phyloP scores from a whole-genome alignment of 1,140 invertebrate species.

The Tigriopus japonicus region DNA sequence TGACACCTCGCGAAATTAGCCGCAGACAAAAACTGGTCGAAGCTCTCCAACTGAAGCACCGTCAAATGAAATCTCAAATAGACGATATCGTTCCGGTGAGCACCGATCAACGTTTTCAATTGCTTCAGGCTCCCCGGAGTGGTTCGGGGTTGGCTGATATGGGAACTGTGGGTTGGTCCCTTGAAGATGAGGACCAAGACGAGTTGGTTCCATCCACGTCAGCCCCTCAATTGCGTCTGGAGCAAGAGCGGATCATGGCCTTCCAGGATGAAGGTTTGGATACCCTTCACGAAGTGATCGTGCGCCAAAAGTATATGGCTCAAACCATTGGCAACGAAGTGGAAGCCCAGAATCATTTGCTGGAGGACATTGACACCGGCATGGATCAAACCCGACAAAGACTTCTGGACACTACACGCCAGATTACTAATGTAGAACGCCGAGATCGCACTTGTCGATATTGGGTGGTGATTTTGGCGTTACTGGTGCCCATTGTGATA shows the following conservation, averaged over 20 bases:
- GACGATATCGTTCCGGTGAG: too few species aligned
- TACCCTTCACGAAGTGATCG: slow-evolving; percentile 48
- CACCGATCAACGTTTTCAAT: too few species aligned
- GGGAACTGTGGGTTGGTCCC: too few species aligned
- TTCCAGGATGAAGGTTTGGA: slow-evolving; percentile 58
- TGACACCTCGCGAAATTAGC: too few species aligned
- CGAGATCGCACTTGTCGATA: slow-evolving; percentile 46
- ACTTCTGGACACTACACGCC: slow-evolving; percentile 42
- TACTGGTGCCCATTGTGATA: slow-evolving; percentile 27
- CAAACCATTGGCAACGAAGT: slow-evolving; percentile 52
- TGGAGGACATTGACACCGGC: slow-evolving; percentile 53
- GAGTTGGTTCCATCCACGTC: too few species aligned
- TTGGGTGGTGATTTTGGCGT: slow-evolving; percentile 26
- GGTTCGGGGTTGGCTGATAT: too few species aligned
- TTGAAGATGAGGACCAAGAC: too few species aligned
- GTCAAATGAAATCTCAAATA: too few species aligned
- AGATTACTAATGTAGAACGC: slow-evolving; percentile 39
- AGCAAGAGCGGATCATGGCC: slow-evolving; percentile 24
- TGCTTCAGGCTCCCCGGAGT: too few species aligned
- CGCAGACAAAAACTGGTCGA: too few species aligned
- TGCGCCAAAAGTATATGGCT: slow-evolving; percentile 53
- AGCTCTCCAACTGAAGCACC: too few species aligned
- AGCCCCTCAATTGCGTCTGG: neutral
- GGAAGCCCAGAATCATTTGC: slow-evolving; percentile 56
- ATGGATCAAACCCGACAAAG: slow-evolving; percentile 46